Evolutionary conservation across 2,888 invertebrate species (phyloP).

Genomic region (Diarsia brunnea): DNA sequence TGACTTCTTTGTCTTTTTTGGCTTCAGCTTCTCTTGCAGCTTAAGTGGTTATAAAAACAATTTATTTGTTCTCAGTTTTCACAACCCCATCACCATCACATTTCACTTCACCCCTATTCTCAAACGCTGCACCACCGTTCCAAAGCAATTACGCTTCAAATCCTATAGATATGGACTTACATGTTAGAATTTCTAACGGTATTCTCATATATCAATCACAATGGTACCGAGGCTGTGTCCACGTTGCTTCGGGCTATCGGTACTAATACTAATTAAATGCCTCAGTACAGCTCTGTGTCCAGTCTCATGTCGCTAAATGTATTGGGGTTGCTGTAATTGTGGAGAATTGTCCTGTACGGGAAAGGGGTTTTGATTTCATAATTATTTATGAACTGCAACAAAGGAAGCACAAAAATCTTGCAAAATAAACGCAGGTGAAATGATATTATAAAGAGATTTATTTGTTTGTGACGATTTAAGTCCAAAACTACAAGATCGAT

Average conservation of each 20-base stretch:
- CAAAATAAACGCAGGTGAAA: too few relatives aligned
- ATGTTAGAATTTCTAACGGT: constrained; percentile 50
- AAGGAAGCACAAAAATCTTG: too few relatives aligned
- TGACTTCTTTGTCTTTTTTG: not conserved
- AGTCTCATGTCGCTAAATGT: constrained; percentile 55
- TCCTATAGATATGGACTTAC: constrained; percentile 37
- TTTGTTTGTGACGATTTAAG: too few relatives aligned
- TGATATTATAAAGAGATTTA: too few relatives aligned
- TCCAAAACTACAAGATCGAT: too few relatives aligned
- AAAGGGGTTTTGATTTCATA: not conserved
- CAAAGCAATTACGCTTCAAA: constrained; percentile 45
- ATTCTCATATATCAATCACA: constrained; percentile 68
- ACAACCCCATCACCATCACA: not conserved
- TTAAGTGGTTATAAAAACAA: not conserved
- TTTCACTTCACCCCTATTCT: not conserved
- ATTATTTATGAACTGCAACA: too few relatives aligned
- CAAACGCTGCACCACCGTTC: not conserved
- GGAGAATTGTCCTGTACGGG: not conserved
- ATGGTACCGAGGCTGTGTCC: constrained; percentile 56
- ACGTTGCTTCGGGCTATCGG: constrained; percentile 71
- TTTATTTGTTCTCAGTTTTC: not conserved
- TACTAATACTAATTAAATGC: constrained; percentile 81
- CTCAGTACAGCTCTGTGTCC: constrained; percentile 62
- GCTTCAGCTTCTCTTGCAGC: not conserved
- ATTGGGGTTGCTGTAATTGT: constrained; percentile 49